Evolutionary conservation across 2,797 vertebrate genomes (phyloP), one percentile per base, ranked within the genome.

Genomic region (Nyctalus aviator): DNA sequence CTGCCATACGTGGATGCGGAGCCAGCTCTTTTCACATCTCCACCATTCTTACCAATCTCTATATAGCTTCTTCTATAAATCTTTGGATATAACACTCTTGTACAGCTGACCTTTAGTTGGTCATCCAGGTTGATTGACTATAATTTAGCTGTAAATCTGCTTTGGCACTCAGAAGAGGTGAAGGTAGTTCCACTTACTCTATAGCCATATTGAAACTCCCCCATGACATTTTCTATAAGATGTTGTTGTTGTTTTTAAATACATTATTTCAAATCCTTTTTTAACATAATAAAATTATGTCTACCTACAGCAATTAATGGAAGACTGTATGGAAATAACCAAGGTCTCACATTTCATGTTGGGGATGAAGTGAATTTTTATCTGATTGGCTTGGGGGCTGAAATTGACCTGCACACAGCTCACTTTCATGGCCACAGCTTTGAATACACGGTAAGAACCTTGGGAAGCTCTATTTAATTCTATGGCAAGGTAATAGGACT

Each of bases 371-470:
- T 99, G 15, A 99, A 98, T 97, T 99, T 99, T 99, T 99, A 99
- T 93, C 98, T 99, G 95, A 98, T 99, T 94, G 99, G 98, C 85
- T 98, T 99, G 98, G 99, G 99, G 75, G 98, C 98, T 6, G 98
- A 99, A 57, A 88, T 98, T 62, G 99, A 99, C 96, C 96, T 99
- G 83, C 99, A 99, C 97, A 99, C 98, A 0, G 98, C 95, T 14
- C 99, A 99, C 96, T 99, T 99, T 97, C 99, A 99, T 0, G 99
- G 99, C 25, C 99, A 99, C 97, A 99, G 98, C 97, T 99, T 99
- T 93, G 97, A 98, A 44, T 99, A 99, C 84, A 99, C 98, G 99
- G 99, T 99, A 98, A 96, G 69, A 21, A 9, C 3, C n/a, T 57
- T 72, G 3, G 4, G 6, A 3, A 32, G 50, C 13, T 73, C 21